Conservation (phyloP, 2,888 invertebrate genomes). For the Alloscopus bannaensis region DNA sequence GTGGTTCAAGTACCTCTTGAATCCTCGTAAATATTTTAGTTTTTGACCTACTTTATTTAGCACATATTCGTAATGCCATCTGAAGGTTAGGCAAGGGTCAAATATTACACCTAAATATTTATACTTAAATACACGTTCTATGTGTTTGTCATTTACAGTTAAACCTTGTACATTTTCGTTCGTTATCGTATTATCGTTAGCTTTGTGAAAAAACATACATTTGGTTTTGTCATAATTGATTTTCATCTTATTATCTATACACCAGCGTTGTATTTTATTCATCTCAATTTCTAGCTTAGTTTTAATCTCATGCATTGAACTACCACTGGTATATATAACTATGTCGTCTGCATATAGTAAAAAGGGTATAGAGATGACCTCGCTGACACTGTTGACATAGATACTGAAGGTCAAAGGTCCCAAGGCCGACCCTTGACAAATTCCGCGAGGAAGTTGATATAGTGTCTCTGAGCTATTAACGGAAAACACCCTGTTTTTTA, state of each 20-base stretch:
- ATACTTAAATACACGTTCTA: slow-evolving; percentile 27
- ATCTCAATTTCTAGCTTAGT: background rate
- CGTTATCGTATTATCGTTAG: background rate
- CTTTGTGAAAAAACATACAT: background rate
- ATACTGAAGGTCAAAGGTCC: slow-evolving; percentile 45
- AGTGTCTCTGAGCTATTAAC: background rate
- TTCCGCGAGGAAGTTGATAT: slow-evolving; percentile 16
- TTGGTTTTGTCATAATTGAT: background rate
- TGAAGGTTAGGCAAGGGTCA: slow-evolving; percentile 16
- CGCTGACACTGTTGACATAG: slow-evolving; percentile 32
- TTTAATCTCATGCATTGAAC: background rate
- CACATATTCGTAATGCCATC: slow-evolving; percentile 12
- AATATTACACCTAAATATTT: slow-evolving; percentile 28
- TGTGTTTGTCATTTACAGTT: background rate
- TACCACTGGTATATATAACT: background rate
- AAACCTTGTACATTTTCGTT: background rate
- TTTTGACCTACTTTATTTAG: background rate
- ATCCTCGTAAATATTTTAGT: slow-evolving; percentile 10
- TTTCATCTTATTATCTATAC: background rate
- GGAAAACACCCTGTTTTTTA: slow-evolving; percentile 17
- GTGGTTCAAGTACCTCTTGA: slow-evolving; percentile 20
- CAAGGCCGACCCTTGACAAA: slow-evolving; percentile 44
- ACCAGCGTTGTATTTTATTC: background rate
- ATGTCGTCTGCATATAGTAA: background rate
- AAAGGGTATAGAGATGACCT: slow-evolving; percentile 7